These are phyloP conservation scores for Griposia aprilina DNA, from an alignment of 2,888 invertebrate species.

Conservation along the genomic window DNA sequence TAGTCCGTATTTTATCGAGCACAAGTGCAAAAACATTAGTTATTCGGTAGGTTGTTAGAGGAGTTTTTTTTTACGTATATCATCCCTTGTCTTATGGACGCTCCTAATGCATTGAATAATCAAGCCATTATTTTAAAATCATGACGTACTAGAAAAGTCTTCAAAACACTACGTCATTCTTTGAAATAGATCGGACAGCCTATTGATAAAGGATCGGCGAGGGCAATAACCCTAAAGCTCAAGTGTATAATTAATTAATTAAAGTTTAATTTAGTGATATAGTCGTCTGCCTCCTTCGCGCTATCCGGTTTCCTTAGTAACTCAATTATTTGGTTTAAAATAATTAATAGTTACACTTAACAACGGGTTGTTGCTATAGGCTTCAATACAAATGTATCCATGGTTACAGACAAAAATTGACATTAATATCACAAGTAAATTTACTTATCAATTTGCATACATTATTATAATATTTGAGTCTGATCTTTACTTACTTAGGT, in stretches of 20 bases:
- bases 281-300: constrained; percentile 7
- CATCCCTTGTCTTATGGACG: not conserved
- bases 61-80: not conserved
- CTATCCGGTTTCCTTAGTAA: not conserved
- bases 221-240: not conserved
- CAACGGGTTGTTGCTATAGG: not conserved
- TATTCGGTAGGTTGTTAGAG: not conserved
- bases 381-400: not conserved
- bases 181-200: not conserved
- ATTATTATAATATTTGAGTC: not conserved
- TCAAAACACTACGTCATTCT: not conserved
- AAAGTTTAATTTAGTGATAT: constrained; percentile 33
- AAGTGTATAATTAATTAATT: constrained; percentile 28
- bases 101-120: not conserved
- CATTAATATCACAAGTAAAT: constrained; percentile 7
- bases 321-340: constrained; percentile 14
- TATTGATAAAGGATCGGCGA: not conserved
- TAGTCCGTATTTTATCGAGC: not conserved
- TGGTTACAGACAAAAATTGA: not conserved
- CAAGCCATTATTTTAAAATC: not conserved
- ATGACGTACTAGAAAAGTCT: constrained; percentile 1
- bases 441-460: not conserved
- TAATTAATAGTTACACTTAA: constrained; percentile 23
- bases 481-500: not conserved
- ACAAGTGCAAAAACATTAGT: not conserved